phyloP scores from a whole-genome alignment of 2,888 invertebrate species.

The Archaeoteleia sp. region DNA sequence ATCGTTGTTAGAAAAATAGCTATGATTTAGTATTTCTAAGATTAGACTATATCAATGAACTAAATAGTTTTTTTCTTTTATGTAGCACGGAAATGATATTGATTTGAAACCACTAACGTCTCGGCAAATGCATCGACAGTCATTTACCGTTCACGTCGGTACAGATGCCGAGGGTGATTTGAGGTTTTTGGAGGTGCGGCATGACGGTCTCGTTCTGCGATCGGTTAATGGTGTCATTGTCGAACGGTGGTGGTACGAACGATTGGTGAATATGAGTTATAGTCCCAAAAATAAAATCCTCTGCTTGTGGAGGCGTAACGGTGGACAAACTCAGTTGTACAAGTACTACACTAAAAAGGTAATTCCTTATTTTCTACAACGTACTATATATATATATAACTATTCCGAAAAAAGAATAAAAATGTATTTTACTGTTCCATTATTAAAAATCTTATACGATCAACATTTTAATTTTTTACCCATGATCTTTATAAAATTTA shows the following conservation, averaged over 20 bases:
- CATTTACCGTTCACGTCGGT: conserved; percentile 98
- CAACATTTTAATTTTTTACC: no score
- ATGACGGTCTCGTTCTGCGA: conserved; percentile 92
- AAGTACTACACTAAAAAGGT: conserved; percentile 99
- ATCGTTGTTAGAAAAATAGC: no score
- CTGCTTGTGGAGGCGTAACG: conserved; percentile 97
- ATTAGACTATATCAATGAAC: not conserved
- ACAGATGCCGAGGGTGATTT: conserved; percentile 93
- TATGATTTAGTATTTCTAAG: no score
- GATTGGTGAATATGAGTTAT: conserved; percentile 99
- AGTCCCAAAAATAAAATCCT: conserved; percentile 98
- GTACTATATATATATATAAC: conserved; percentile 3
- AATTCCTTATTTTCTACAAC: conserved; percentile 54
- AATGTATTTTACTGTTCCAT: no score
- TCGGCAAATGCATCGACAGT: conserved; percentile 94
- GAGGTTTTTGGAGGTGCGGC: conserved; percentile 94
- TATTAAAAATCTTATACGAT: no score
- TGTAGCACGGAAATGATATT: conserved; percentile 97
- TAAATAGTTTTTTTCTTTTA: conserved; percentile 19
- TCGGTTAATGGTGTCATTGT: conserved; percentile 90
- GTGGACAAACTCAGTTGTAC: conserved; percentile 95
- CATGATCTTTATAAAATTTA: not conserved
- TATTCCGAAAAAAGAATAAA: not conserved
- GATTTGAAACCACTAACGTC: conserved; percentile 97
- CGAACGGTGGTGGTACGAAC: conserved; percentile 99